Evolutionary conservation across 2,888 invertebrate species (phyloP).

Genomic region (Cephus pygmeus): DNA sequence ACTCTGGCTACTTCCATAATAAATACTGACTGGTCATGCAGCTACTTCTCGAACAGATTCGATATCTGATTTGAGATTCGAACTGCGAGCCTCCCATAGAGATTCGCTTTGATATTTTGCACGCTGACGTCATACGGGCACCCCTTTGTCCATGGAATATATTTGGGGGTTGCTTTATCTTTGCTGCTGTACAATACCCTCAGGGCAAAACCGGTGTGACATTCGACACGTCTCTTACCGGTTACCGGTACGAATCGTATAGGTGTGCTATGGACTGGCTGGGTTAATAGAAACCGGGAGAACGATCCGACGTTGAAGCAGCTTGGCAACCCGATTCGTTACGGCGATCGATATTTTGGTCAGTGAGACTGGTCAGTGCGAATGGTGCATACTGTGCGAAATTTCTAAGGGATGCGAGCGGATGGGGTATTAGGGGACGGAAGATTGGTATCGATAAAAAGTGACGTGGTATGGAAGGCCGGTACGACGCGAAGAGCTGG

Average conservation of each 20-base stretch:
- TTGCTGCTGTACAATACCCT: background rate
- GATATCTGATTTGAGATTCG: background rate
- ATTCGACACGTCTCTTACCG: slow-evolving; percentile 9
- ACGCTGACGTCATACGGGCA: background rate
- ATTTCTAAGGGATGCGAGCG: background rate
- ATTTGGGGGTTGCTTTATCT: background rate
- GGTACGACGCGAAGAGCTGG: slow-evolving; percentile 19
- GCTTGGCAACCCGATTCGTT: background rate
- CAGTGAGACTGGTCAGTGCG: background rate
- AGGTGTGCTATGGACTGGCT: background rate
- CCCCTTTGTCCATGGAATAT: background rate
- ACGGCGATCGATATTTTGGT: background rate
- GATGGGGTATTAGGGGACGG: slow-evolving; percentile 1
- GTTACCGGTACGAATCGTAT: background rate
- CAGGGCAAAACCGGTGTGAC: slow-evolving; percentile 1
- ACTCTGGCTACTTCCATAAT: background rate
- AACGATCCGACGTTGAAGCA: background rate
- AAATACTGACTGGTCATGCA: background rate
- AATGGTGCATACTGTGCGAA: background rate
- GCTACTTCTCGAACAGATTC: background rate
- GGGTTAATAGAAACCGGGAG: background rate
- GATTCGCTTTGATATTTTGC: background rate
- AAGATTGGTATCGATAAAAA: slow-evolving; percentile 22
- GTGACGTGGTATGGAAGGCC: slow-evolving; percentile 2
- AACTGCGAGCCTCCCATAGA: background rate